These are phyloP conservation scores for Dascillus cervinus DNA, from an alignment of 2,888 invertebrate species.

Conservation along the genomic window DNA sequence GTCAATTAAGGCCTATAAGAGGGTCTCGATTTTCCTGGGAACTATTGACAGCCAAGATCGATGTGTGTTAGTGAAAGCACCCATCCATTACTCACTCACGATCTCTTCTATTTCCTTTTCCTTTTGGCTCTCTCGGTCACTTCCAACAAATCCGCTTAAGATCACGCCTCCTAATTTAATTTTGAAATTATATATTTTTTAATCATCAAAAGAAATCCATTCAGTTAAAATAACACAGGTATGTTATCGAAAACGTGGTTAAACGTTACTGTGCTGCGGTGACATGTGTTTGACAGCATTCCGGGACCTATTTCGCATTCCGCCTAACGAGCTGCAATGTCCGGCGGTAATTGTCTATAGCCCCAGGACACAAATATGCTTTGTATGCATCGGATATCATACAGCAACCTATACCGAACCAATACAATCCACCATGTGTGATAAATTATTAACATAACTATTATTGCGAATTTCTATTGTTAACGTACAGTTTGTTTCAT, in stretches of 20 bases:
- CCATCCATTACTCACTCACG: slow-evolving; percentile 28
- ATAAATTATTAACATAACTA: too few species aligned
- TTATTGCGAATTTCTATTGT: too few species aligned
- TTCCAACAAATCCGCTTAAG: too few species aligned
- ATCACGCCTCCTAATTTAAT: too few species aligned
- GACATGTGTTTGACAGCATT: slow-evolving; percentile 31
- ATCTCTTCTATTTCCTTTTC: slow-evolving; percentile 9
- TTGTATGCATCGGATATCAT: slow-evolving; percentile 3
- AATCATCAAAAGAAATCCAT: too few species aligned
- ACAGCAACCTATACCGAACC: too few species aligned
- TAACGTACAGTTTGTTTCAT: too few species aligned
- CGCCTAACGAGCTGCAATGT: slow-evolving; percentile 31
- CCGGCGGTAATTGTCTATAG: slow-evolving; percentile 29
- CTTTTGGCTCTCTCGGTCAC: slow-evolving; percentile 12
- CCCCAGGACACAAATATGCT: slow-evolving; percentile 11
- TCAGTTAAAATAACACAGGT: too few species aligned
- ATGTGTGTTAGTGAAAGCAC: slow-evolving; percentile 28
- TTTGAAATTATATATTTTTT: too few species aligned
- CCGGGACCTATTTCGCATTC: slow-evolving; percentile 28
- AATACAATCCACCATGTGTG: too few species aligned
- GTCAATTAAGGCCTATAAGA: slow-evolving; percentile 32
- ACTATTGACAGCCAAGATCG: slow-evolving; percentile 32
- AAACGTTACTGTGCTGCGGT: slow-evolving; percentile 18
- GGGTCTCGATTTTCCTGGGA: slow-evolving; percentile 28
- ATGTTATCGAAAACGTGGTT: slow-evolving; percentile 8